A percentile compares a stretch with the other conserved stretches of the same genome.
Evolutionary conservation across 2,888 invertebrate genomes (phyloP).

Genomic region (Cerceris rybyensis): DNA sequence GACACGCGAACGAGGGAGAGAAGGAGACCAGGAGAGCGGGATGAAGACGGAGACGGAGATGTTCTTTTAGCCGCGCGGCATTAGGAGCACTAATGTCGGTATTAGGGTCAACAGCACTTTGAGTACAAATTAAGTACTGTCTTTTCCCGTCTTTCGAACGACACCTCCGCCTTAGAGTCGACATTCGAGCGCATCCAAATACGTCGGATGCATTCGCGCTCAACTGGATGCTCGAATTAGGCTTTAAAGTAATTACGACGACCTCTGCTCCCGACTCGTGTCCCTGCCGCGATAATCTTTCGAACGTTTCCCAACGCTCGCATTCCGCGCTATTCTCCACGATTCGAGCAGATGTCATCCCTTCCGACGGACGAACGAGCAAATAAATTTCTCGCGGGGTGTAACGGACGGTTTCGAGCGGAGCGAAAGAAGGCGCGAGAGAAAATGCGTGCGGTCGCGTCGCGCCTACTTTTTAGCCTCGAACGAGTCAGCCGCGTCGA

Average conservation of each 20-base stretch:
- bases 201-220: conserved; percentile 10
- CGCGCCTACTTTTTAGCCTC: conserved; percentile 21
- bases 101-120: conserved; percentile 43
- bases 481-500: conserved; percentile 24
- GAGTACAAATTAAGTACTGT: conserved; percentile 32
- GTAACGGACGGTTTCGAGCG: background rate
- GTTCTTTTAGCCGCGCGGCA: conserved; percentile 26
- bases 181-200: background rate
- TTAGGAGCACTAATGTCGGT: conserved; percentile 26
- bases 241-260: background rate
- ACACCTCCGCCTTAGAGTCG: background rate
- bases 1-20: conserved; percentile 2
- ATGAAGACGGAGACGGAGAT: conserved; percentile 2
- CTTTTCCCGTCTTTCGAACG: conserved; percentile 8
- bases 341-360: too few relatives aligned
- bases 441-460: conserved; percentile 8
- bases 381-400: background rate
- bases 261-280: background rate
- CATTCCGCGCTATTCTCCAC: too few relatives aligned
- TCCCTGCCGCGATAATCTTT: background rate
- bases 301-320: too few relatives aligned
- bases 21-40: background rate
- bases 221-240: conserved; percentile 26
- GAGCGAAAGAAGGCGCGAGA: conserved; percentile 5
- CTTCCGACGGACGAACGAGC: too few relatives aligned